phyloP scores from a whole-genome alignment of 2,888 invertebrate genomes.

The Thecocarcelia acutangulata region DNA sequence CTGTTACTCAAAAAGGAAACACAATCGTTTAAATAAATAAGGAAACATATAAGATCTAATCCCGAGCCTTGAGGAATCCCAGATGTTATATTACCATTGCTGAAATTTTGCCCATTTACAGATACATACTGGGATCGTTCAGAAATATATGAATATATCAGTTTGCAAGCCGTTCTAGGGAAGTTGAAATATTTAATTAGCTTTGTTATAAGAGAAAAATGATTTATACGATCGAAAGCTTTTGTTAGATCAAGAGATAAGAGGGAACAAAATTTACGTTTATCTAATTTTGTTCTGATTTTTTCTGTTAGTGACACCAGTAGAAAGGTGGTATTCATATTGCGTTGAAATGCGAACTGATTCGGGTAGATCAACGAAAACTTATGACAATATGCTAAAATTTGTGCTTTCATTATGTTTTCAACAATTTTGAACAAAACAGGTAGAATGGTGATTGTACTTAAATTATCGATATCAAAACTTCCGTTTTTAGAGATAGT shows the following conservation, averaged over 20 bases:
- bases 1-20: too few species aligned
- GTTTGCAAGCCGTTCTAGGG: neutral
- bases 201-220: neutral
- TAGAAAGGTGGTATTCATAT: neutral
- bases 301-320: too few species aligned
- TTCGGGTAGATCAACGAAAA: neutral
- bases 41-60: too few species aligned
- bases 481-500: neutral
- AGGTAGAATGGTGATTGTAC: neutral
- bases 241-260: conserved; percentile 11
- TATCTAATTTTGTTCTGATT: neutral
- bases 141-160: neutral
- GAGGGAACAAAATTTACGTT: neutral
- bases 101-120: neutral
- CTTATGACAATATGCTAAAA: neutral
- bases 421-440: neutral
- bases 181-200: neutral
- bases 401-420: neutral
- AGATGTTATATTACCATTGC: neutral
- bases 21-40: too few species aligned
- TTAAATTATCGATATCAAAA: neutral
- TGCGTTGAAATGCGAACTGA: conserved; percentile 1
- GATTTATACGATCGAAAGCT: too few species aligned
- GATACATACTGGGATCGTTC: neutral
- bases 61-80: too few species aligned